These are phyloP conservation scores for Bombus confusus DNA, from an alignment of 1,140 invertebrate species.

Conservation along the genomic window DNA sequence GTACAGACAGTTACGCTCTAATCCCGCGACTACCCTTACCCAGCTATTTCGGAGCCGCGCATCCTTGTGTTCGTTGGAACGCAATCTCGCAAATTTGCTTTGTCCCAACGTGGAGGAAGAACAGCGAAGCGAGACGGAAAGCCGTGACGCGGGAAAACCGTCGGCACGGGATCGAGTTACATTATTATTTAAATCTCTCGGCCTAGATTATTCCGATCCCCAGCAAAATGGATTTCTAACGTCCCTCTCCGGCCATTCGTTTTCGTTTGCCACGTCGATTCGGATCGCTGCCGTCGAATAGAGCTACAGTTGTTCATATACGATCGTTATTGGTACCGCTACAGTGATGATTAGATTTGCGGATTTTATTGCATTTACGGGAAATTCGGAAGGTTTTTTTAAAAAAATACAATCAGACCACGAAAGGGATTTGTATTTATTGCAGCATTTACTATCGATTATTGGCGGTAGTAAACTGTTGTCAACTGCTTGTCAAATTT, in stretches of 20 bases:
- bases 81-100: slow-evolving; percentile 76
- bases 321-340: background rate
- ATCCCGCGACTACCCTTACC: slow-evolving; percentile 57
- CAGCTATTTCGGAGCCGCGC: slow-evolving; percentile 42
- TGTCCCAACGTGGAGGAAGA: slow-evolving; percentile 54
- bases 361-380: too few species aligned
- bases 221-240: slow-evolving; percentile 46
- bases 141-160: slow-evolving; percentile 61
- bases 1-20: slow-evolving; percentile 50
- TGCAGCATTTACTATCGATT: background rate
- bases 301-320: background rate
- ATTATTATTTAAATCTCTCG: slow-evolving; percentile 65
- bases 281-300: background rate
- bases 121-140: slow-evolving; percentile 54
- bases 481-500: background rate
- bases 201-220: slow-evolving; percentile 52
- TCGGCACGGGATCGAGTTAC: slow-evolving; percentile 54
- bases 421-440: too few species aligned
- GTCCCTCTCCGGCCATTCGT: background rate
- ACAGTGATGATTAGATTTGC: background rate
- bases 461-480: too few species aligned
- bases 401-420: too few species aligned
- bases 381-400: too few species aligned
- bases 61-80: slow-evolving; percentile 67
- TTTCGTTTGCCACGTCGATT: background rate